Evolutionary conservation across 2,113 vertebrate species (phyloP).

Genomic region (Cynoglossus semilaevis): DNA sequence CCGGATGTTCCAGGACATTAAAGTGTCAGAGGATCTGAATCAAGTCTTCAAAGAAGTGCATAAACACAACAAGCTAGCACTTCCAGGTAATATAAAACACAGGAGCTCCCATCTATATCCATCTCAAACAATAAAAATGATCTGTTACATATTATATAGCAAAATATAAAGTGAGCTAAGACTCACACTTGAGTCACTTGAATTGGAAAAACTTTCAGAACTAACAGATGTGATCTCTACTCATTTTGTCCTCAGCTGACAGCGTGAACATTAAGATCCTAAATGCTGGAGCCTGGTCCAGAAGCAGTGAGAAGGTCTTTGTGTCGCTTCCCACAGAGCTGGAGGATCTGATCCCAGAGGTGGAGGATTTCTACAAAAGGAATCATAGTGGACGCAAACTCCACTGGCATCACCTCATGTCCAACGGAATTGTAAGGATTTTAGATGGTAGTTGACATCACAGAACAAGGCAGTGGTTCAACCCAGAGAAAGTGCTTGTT

Average conservation of each 20-base stretch:
- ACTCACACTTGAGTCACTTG: too few species aligned
- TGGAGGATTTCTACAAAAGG: conserved; percentile 98
- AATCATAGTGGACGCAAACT: conserved; percentile 97
- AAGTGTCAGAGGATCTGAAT: conserved; percentile 97
- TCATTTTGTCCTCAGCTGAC: conserved; percentile 78
- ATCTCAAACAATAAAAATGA: too few species aligned
- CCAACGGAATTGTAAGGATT: conserved; percentile 92
- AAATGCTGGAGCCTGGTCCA: conserved; percentile 96
- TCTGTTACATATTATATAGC: too few species aligned
- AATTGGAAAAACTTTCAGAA: too few species aligned
- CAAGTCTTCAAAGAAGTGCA: conserved; percentile 99
- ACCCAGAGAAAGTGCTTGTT: too few species aligned
- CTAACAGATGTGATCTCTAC: not conserved
- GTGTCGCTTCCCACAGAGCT: conserved; percentile 95
- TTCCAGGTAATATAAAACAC: conserved; percentile 81
- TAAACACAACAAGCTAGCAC: conserved; percentile 96
- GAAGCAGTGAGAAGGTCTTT: conserved; percentile 96
- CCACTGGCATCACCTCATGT: conserved; percentile 99
- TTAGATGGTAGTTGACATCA: not conserved
- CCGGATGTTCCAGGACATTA: conserved; percentile 98
- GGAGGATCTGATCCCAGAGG: conserved; percentile 96
- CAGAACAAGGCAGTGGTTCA: not conserved
- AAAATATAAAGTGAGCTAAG: too few species aligned
- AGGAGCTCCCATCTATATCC: too few species aligned
- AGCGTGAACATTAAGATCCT: conserved; percentile 99